A percentile compares a stretch with the other conserved stretches of the same genome.
These are phyloP conservation scores for Rhysida immarginata DNA, from an alignment of 1,140 invertebrate genomes.

Conservation along the genomic window DNA sequence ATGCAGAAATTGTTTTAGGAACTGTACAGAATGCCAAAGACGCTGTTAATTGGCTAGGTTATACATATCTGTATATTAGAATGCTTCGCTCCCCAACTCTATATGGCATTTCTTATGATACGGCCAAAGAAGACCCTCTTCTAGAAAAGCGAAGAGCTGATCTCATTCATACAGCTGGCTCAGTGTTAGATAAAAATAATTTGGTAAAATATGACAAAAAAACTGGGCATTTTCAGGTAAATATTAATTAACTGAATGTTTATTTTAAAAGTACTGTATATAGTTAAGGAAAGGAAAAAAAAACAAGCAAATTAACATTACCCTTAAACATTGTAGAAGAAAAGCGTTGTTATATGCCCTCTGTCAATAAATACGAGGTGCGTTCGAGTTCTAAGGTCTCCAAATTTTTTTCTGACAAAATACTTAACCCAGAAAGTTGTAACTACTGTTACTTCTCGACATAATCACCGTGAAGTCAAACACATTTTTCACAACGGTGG, in stretches of 20 bases:
- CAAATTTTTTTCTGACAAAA: no score
- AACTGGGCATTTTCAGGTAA: constrained; percentile 82
- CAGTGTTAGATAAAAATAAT: constrained; percentile 78
- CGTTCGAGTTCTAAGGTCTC: no score
- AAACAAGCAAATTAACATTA: neutral
- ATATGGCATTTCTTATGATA: constrained; percentile 76
- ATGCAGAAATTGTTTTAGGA: constrained; percentile 94
- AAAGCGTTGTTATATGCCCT: no score
- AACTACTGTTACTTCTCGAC: no score
- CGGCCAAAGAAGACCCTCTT: constrained; percentile 58
- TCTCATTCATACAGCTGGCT: constrained; percentile 88
- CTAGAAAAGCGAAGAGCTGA: constrained; percentile 83
- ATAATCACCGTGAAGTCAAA: no score
- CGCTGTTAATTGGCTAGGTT: constrained; percentile 89
- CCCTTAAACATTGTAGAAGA: neutral
- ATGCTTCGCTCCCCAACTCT: constrained; percentile 70
- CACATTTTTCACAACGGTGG: no score
- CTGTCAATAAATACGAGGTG: no score
- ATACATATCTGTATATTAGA: constrained; percentile 91
- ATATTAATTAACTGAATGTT: no score
- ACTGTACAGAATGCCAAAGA: constrained; percentile 90
- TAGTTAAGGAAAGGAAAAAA: no score
- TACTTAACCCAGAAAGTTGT: no score
- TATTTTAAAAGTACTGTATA: constrained; percentile 16
- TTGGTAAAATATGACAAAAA: constrained; percentile 93